Conservation (phyloP, 2,113 vertebrate species). For the Atherinomorus stipes region DNA sequence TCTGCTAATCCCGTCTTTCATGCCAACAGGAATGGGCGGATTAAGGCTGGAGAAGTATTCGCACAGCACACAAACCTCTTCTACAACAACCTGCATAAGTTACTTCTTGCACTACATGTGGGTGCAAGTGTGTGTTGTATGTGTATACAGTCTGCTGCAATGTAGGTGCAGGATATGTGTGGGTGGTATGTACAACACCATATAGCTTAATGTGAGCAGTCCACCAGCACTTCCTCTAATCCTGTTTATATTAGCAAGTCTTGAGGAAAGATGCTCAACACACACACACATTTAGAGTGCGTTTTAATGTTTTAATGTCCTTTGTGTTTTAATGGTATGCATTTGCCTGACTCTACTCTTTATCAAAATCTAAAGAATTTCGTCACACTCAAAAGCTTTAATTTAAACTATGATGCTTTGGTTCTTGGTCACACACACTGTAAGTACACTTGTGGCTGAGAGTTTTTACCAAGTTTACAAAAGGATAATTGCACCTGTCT, state of each 20-base stretch:
- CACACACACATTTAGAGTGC: not conserved
- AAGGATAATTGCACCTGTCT: slow-evolving; percentile 54
- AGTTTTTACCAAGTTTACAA: slow-evolving; percentile 33
- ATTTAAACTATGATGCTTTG: not conserved
- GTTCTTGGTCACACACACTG: not conserved
- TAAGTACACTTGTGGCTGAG: slow-evolving; percentile 4
- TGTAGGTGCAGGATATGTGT: slow-evolving; percentile 52
- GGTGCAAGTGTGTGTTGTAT: not conserved
- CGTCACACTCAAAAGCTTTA: not conserved
- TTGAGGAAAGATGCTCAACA: slow-evolving; percentile 30
- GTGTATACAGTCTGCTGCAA: slow-evolving; percentile 16
- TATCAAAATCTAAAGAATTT: not conserved
- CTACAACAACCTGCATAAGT: slow-evolving; percentile 5
- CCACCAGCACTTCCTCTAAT: slow-evolving; percentile 63
- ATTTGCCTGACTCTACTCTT: not conserved
- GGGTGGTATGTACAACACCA: slow-evolving; percentile 53
- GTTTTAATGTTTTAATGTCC: not conserved
- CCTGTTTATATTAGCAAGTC: slow-evolving; percentile 59
- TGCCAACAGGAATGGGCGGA: slow-evolving; percentile 74
- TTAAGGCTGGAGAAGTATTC: slow-evolving; percentile 70
- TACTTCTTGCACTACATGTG: too few relatives aligned
- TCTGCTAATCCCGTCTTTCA: slow-evolving; percentile 77
- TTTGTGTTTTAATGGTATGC: not conserved
- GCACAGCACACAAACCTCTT: slow-evolving; percentile 38
- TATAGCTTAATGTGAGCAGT: slow-evolving; percentile 56